Evolutionary conservation across 2,888 invertebrate genomes (phyloP).

Genomic region (Drosophila putrida): DNA sequence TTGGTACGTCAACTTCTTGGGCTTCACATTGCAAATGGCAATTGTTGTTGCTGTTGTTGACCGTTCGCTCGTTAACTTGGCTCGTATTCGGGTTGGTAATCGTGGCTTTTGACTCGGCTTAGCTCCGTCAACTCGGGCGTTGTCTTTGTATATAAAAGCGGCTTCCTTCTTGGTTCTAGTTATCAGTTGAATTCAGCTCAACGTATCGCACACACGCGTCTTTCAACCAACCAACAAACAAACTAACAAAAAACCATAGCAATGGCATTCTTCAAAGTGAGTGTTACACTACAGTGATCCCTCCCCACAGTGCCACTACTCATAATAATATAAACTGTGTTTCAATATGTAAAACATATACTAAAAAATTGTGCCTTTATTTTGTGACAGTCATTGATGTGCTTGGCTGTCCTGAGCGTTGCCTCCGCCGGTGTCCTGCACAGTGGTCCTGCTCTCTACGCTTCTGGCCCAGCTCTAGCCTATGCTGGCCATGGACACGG

Average conservation of each 20-base stretch:
- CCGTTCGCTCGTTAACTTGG: conserved; percentile 60
- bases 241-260: conserved; percentile 54
- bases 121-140: conserved; percentile 79
- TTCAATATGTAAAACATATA: conserved; percentile 7
- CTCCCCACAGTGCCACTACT: not conserved
- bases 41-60: conserved; percentile 43
- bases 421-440: conserved; percentile 85
- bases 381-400: conserved; percentile 82
- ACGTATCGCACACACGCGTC: conserved; percentile 80
- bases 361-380: conserved; percentile 28
- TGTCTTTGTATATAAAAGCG: conserved; percentile 85
- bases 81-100: conserved; percentile 39
- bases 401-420: conserved; percentile 84
- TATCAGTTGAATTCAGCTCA: conserved; percentile 85
- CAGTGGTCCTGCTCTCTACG: conserved; percentile 79
- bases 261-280: conserved; percentile 86
- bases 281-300: conserved; percentile 56
- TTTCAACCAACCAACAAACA: conserved; percentile 42
- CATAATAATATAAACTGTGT: conserved; percentile 20
- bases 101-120: conserved; percentile 53
- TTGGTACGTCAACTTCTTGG: conserved; percentile 33
- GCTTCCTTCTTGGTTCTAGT: conserved; percentile 85
- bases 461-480: conserved; percentile 75
- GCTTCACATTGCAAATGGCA: conserved; percentile 40
- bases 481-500: conserved; percentile 75